Base-by-base conservation (phyloP, 2,888 invertebrate genomes). In the Leptinotarsa haldemani region DNA sequence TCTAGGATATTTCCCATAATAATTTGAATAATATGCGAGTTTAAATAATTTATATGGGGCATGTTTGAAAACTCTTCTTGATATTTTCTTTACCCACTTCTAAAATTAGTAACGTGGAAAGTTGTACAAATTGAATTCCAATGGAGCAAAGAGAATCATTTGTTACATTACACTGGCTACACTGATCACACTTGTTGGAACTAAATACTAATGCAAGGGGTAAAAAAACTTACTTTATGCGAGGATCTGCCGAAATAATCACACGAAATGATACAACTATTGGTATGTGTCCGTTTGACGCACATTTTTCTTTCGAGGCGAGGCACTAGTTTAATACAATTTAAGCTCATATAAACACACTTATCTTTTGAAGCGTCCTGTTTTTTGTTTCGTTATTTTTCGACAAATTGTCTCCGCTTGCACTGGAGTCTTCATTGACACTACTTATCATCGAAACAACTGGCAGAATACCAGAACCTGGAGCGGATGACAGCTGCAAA, bases 291-390 rank as follows among this genome's bases (percentile, higher is more conserved):
- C 65, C 58, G 25, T 69, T 69, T 66, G 65, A 80, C 78, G 78
- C 79, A 81, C 79, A 80, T 79, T 81, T 74, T 81, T 79, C 79
- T 22, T 68, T 65, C 47, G 88, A 88, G 89, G 89, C 90, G 90
- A 91, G 91, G 91, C 91, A 91, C 91, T 81, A 80, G 79, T 79
- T 71, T 70, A 73, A 79, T 78, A 74, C 79, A 81, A 78, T 82
- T 88, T 91, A 91, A 91, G 91, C 91, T 91, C 91, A 90, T 91
- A 89, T 90, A 90, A 90, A 90, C 90, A 89, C 89, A 90, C 89
- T 82, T 80, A 77, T 75, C 73, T 77, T 74, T 74, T 64, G 74
- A 77, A 82, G 80, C 79, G 80, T 80, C 79, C 76, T 65, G 70
- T 12, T 22, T 22, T 22, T 56, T 71, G 69, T 68, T 78, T 70